Evolutionary conservation across 2,888 invertebrate species (phyloP).

Genomic region (Cordilura impudica): DNA sequence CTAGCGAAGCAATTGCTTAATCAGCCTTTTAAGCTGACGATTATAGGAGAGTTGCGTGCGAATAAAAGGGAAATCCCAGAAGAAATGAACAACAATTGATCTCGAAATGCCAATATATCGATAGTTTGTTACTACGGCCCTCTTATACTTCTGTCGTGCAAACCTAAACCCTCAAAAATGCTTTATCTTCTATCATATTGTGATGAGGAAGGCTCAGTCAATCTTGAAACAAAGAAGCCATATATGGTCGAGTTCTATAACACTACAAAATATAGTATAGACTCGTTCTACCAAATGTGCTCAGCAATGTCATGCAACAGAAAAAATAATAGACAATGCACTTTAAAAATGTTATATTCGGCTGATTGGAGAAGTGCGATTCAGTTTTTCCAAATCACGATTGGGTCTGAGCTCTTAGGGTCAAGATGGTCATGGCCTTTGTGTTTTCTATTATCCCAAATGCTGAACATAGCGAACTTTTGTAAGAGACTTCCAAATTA

Average conservation of each 20-base stretch:
- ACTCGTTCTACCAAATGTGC: too few species aligned
- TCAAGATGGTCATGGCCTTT: too few species aligned
- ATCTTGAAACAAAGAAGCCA: too few species aligned
- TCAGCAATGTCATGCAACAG: conserved; percentile 25
- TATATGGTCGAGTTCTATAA: conserved; percentile 48
- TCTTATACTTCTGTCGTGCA: conserved; percentile 38
- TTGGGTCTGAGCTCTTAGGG: too few species aligned
- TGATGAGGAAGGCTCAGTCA: conserved; percentile 29
- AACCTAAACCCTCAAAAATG: conserved; percentile 42
- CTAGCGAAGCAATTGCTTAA: conserved; percentile 10
- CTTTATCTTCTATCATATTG: conserved; percentile 40
- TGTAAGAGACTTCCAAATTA: too few species aligned
- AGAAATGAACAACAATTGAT: conserved; percentile 31
- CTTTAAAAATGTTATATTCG: too few species aligned
- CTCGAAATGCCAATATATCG: conserved; percentile 34
- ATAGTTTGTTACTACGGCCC: conserved; percentile 42
- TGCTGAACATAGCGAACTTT: too few species aligned
- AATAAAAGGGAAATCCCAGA: too few species aligned
- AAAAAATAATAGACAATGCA: conserved; percentile 35
- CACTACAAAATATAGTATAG: conserved; percentile 39
- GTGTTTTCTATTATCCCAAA: too few species aligned
- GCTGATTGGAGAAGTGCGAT: too few species aligned
- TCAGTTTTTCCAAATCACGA: too few species aligned
- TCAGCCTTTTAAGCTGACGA: conserved; percentile 12
- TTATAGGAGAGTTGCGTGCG: not conserved